Evolutionary conservation across 2,888 invertebrate genomes (phyloP).

Genomic region (Oxycera nigricornis): DNA sequence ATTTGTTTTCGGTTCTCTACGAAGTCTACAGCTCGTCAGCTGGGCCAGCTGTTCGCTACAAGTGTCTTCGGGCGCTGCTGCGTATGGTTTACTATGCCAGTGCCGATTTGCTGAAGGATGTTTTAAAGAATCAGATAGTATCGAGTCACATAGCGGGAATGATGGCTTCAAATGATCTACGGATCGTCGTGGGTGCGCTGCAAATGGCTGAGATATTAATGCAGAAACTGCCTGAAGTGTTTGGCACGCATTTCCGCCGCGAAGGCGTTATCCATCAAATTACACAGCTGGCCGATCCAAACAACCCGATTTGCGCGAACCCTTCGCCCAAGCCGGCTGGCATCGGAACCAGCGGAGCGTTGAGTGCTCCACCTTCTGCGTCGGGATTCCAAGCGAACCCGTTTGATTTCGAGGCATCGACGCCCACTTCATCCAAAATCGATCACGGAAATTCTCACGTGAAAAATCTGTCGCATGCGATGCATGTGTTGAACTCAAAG

Average conservation of each 20-base stretch:
- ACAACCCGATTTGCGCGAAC: constrained; percentile 66
- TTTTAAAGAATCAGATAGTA: constrained; percentile 76
- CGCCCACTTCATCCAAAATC: constrained; percentile 50
- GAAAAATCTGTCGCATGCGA: constrained; percentile 58
- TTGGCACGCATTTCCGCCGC: constrained; percentile 92
- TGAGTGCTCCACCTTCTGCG: constrained; percentile 58
- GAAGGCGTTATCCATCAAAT: constrained; percentile 97
- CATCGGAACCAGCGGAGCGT: constrained; percentile 55
- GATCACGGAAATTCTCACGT: constrained; percentile 48
- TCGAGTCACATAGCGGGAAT: constrained; percentile 98
- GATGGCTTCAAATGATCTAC: constrained; percentile 95
- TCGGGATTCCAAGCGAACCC: constrained; percentile 57
- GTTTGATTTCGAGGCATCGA: constrained; percentile 57
- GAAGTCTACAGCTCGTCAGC: constrained; percentile 99
- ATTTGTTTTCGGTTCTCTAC: constrained; percentile 92
- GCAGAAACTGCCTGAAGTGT: constrained; percentile 94
- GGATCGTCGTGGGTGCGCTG: constrained; percentile 95
- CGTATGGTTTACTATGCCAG: constrained; percentile 96
- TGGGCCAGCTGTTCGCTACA: constrained; percentile 96
- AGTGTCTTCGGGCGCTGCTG: constrained; percentile 93
- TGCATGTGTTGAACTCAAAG: constrained; percentile 55
- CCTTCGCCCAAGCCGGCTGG: constrained; percentile 65
- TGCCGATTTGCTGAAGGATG: constrained; percentile 81
- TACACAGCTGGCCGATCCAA: constrained; percentile 74
- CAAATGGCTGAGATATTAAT: constrained; percentile 97